Conservation (phyloP, 2,888 invertebrate species). For the Spodoptera picta region DNA sequence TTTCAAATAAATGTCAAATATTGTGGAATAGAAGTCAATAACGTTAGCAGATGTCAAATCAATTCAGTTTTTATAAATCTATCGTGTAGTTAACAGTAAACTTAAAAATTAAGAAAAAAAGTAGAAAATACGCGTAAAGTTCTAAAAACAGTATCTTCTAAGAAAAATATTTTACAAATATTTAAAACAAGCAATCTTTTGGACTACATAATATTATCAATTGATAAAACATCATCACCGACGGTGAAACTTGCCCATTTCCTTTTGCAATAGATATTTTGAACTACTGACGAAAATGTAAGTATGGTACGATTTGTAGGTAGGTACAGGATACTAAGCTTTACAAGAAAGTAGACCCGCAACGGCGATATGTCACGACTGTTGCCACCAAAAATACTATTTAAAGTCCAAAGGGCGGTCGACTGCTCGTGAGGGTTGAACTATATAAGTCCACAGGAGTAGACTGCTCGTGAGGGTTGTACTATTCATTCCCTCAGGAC, state of each 20-base stretch:
- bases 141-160: constrained; percentile 37
- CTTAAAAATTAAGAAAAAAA: constrained; percentile 40
- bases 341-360: not conserved
- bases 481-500: too few species aligned
- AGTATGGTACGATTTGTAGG: constrained; percentile 4
- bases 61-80: constrained; percentile 37
- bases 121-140: constrained; percentile 35
- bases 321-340: too few species aligned
- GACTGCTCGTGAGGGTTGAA: not conserved
- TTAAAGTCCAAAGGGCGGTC: too few species aligned
- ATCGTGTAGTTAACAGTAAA: constrained; percentile 26
- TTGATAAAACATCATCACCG: constrained; percentile 22
- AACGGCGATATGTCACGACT: not conserved
- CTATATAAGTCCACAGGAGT: too few species aligned
- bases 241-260: constrained; percentile 25
- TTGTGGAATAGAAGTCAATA: too few species aligned
- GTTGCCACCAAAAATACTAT: not conserved
- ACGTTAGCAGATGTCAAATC: not conserved
- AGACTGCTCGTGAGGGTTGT: too few species aligned
- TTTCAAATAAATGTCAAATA: not conserved
- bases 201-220: not conserved
- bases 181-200: constrained; percentile 1
- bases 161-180: constrained; percentile 36
- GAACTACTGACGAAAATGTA: constrained; percentile 27
- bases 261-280: constrained; percentile 27